These are phyloP conservation scores for Eulithis prunata DNA, from an alignment of 2,888 invertebrate species.

Conservation along the genomic window DNA sequence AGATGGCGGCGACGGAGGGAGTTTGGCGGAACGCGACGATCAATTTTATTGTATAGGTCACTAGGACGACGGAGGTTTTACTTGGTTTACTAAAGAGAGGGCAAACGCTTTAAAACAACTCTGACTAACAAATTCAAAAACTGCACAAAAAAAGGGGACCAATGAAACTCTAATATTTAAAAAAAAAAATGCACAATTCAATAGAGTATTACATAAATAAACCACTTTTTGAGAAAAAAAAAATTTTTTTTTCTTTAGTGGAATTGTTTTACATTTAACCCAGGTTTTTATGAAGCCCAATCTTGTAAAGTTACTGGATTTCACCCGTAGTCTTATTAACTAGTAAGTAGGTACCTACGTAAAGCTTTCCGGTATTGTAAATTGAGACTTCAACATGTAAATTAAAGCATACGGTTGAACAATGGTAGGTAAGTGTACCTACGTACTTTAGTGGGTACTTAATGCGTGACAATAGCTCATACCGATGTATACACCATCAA, in stretches of 20 bases:
- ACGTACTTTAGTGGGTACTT: constrained; percentile 15
- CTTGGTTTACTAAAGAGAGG: constrained; percentile 17
- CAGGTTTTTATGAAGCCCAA: constrained; percentile 1
- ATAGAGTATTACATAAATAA: no score
- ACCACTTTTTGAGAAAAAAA: no score
- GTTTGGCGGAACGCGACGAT: constrained; percentile 53
- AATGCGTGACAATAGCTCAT: constrained; percentile 29
- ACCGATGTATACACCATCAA: constrained; percentile 26
- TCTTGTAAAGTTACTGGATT: constrained; percentile 1
- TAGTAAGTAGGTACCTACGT: not conserved
- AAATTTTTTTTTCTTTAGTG: no score
- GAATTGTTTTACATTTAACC: not conserved
- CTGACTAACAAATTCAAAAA: no score
- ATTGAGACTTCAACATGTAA: constrained; percentile 36
- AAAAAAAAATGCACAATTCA: no score
- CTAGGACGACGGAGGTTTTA: constrained; percentile 34
- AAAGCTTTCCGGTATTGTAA: constrained; percentile 28
- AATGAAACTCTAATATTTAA: no score
- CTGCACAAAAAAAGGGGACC: not conserved
- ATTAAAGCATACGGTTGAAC: constrained; percentile 32
- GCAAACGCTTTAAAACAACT: no score
- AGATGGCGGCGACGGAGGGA: constrained; percentile 58
- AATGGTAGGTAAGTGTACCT: constrained; percentile 29
- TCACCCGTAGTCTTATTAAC: constrained; percentile 11
- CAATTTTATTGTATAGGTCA: constrained; percentile 46